phyloP scores from a whole-genome alignment of 2,797 vertebrate species.

The Poeciliopsis paucimaculata region DNA sequence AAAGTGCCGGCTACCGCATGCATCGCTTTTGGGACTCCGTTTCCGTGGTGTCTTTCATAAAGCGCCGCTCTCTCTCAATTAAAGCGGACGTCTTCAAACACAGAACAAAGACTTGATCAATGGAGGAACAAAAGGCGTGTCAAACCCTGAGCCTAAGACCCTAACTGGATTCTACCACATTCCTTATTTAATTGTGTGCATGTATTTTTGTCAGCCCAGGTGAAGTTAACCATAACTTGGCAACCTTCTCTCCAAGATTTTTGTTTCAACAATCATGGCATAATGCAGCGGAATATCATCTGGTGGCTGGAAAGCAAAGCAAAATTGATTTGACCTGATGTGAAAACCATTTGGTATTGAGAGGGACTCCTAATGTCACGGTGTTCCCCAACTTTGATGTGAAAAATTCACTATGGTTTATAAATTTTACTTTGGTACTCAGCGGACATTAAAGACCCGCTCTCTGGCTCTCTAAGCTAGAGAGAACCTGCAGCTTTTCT shows the following conservation, averaged over 20 bases:
- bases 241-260: conserved; percentile 7
- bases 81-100: conserved; percentile 58
- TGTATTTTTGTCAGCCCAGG: conserved; percentile 1
- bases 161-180: conserved; percentile 19
- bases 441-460: conserved; percentile 1
- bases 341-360: conserved; percentile 55
- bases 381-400: conserved; percentile 35
- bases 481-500: not conserved
- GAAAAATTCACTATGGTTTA: conserved; percentile 22
- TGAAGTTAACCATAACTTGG: conserved; percentile 18
- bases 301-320: conserved; percentile 47
- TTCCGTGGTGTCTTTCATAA: conserved; percentile 63
- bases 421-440: not conserved
- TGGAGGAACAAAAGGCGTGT: conserved; percentile 33
- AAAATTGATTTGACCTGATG: conserved; percentile 50
- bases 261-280: conserved; percentile 41
- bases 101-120: conserved; percentile 47
- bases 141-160: conserved; percentile 1
- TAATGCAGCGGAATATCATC: conserved; percentile 47
- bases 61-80: conserved; percentile 18
- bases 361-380: conserved; percentile 55
- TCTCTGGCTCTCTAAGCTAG: not conserved
- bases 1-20: conserved; percentile 77
- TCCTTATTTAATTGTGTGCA: not conserved
- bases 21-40: conserved; percentile 65